Conservation (phyloP, 2,888 invertebrate species). For the Imbricaverruca yamaguchii region DNA sequence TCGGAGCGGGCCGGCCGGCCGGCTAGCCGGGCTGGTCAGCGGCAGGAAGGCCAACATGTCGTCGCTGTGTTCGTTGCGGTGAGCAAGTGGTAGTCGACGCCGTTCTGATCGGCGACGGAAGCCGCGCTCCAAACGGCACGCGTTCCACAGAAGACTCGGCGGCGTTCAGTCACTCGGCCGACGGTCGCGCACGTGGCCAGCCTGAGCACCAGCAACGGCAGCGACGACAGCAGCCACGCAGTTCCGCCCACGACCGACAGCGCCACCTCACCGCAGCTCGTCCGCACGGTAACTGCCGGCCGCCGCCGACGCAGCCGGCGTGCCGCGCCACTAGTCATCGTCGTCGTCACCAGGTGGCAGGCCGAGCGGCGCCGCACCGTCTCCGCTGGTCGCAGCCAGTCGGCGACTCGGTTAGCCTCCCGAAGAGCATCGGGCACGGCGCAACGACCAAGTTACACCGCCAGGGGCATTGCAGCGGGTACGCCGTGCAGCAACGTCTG, state of each 20-base stretch:
- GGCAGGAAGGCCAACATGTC: not conserved
- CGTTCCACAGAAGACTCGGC: no score
- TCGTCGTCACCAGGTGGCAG: not conserved
- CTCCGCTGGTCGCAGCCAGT: not conserved
- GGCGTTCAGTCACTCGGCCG: not conserved
- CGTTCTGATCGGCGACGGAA: not conserved
- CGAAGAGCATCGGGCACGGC: no score
- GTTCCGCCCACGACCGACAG: not conserved
- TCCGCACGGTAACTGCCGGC: not conserved
- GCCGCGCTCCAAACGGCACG: no score
- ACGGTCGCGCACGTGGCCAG: no score
- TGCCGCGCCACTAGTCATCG: not conserved
- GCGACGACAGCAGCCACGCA: not conserved
- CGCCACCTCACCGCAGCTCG: not conserved
- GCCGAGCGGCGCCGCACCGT: not conserved
- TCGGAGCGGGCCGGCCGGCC: not conserved
- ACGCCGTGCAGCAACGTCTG: no score
- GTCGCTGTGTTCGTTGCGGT: not conserved
- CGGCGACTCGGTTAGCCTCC: not conserved
- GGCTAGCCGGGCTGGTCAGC: not conserved
- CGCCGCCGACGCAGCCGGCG: not conserved
- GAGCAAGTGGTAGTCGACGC: not conserved
- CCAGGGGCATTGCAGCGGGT: no score
- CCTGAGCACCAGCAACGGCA: no score
- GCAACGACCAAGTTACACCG: no score